These are phyloP conservation scores for Dendrolimus kikuchii DNA, from an alignment of 1,140 invertebrate genomes.

Conservation along the genomic window DNA sequence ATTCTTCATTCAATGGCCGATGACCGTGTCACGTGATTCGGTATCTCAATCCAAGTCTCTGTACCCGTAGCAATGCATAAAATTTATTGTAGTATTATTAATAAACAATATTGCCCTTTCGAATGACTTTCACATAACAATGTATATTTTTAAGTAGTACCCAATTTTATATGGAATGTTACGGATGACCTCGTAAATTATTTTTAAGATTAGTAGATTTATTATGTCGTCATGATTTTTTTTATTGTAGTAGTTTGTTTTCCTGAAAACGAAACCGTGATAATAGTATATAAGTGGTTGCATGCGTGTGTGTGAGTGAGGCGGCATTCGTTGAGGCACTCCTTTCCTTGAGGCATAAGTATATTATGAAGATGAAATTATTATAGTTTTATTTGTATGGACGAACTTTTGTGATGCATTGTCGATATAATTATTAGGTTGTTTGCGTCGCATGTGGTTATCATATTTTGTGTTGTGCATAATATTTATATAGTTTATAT, in stretches of 20 bases:
- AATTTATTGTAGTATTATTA: slow-evolving; percentile 18
- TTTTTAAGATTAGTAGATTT: slow-evolving; percentile 63
- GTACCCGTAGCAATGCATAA: slow-evolving; percentile 17
- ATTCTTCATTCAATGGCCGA: too few species aligned
- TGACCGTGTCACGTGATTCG: slow-evolving; percentile 8
- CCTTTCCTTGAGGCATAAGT: slow-evolving; percentile 51
- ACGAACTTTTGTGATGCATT: slow-evolving; percentile 36
- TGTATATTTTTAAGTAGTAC: slow-evolving; percentile 53
- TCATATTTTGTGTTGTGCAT: slow-evolving; percentile 32
- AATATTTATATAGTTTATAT: slow-evolving; percentile 1
- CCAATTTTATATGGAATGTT: slow-evolving; percentile 30
- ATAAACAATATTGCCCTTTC: slow-evolving; percentile 8
- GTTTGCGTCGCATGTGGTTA: slow-evolving; percentile 31
- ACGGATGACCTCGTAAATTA: slow-evolving; percentile 57
- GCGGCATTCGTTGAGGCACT: slow-evolving; percentile 54
- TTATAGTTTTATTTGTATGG: slow-evolving; percentile 26
- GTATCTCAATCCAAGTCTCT: slow-evolving; percentile 18
- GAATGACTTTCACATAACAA: slow-evolving; percentile 29
- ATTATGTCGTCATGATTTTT: slow-evolving; percentile 44
- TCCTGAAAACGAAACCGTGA: slow-evolving; percentile 58
- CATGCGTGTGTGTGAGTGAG: slow-evolving; percentile 47
- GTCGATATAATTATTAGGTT: slow-evolving; percentile 31
- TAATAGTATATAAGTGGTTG: slow-evolving; percentile 61
- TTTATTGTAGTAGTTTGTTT: slow-evolving; percentile 41
- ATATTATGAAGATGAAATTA: slow-evolving; percentile 14